Evolutionary conservation across 2,797 vertebrate genomes (phyloP).

Genomic region (Gymnodraco acuticeps): DNA sequence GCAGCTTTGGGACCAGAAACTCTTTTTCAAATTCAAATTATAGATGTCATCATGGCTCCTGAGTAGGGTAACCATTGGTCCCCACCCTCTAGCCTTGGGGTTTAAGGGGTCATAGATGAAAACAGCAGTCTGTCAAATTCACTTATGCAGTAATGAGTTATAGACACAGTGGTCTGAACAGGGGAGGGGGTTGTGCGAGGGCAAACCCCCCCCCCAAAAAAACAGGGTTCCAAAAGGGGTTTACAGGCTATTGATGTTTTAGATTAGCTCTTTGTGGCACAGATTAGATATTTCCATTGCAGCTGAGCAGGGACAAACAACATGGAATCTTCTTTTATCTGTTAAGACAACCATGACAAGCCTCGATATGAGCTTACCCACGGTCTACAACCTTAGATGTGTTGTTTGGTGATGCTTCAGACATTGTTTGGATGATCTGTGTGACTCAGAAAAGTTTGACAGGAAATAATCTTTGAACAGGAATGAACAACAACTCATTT

Average conservation of each 20-base stretch:
- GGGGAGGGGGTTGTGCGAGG: conserved; percentile 23
- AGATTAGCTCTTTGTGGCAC: conserved; percentile 62
- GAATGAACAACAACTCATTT: not conserved
- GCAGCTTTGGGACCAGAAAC: conserved; percentile 21
- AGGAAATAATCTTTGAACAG: not conserved
- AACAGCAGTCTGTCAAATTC: conserved; percentile 69
- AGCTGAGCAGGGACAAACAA: conserved; percentile 44
- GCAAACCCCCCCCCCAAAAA: conserved; percentile 52
- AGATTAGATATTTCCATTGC: conserved; percentile 51
- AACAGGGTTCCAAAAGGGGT: conserved; percentile 78
- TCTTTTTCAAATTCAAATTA: conserved; percentile 38
- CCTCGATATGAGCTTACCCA: conserved; percentile 8
- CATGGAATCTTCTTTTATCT: conserved; percentile 37
- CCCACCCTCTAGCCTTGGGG: conserved; percentile 42
- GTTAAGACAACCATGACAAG: conserved; percentile 52
- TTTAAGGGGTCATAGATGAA: conserved; percentile 64
- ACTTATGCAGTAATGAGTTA: conserved; percentile 69
- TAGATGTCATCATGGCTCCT: conserved; percentile 46
- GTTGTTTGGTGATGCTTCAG: not conserved
- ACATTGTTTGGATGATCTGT: not conserved
- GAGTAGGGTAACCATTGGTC: conserved; percentile 41
- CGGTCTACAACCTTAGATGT: conserved; percentile 12
- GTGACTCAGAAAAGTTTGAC: not conserved
- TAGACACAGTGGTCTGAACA: conserved; percentile 50
- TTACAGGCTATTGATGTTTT: conserved; percentile 52